Evolutionary conservation across 2,113 vertebrate genomes (phyloP).

Genomic region (Tragulus kanchil): DNA sequence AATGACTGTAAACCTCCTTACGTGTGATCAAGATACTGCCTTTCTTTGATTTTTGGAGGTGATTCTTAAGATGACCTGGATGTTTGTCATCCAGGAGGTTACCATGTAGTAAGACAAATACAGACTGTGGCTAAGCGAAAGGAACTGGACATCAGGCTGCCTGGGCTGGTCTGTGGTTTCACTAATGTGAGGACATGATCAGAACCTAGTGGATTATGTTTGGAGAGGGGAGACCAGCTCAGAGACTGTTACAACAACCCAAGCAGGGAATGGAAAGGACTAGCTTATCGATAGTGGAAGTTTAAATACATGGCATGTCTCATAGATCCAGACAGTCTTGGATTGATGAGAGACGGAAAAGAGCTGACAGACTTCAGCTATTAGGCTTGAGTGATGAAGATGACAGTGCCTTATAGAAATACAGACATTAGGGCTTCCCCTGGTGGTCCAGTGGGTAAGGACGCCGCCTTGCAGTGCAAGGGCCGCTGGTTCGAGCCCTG

Average conservation of each 20-base stretch:
- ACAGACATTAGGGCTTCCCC: not conserved
- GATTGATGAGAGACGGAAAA: conserved; percentile 38
- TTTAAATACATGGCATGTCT: conserved; percentile 23
- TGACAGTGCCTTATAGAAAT: not conserved
- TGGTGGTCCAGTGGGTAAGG: too few species aligned
- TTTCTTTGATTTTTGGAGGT: conserved; percentile 3
- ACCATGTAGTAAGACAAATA: not conserved
- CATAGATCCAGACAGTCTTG: not conserved
- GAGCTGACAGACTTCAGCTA: conserved; percentile 30
- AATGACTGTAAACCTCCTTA: conserved; percentile 30
- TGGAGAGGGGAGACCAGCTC: not conserved
- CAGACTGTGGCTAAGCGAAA: not conserved
- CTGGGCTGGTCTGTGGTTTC: not conserved
- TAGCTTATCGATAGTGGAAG: not conserved
- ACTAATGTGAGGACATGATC: not conserved
- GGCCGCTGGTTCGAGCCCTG: too few species aligned
- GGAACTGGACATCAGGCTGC: not conserved
- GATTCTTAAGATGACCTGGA: not conserved
- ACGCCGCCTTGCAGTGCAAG: too few species aligned
- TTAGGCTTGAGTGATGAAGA: not conserved
- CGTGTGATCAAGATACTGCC: not conserved
- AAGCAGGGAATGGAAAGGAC: not conserved
- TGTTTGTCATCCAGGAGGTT: conserved; percentile 25
- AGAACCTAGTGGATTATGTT: not conserved
- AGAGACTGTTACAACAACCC: not conserved